Percentiles rank a stretch among this genome's conserved stretches.
Conservation (phyloP, 2,888 invertebrate species). For the Hydriomena furcata region DNA sequence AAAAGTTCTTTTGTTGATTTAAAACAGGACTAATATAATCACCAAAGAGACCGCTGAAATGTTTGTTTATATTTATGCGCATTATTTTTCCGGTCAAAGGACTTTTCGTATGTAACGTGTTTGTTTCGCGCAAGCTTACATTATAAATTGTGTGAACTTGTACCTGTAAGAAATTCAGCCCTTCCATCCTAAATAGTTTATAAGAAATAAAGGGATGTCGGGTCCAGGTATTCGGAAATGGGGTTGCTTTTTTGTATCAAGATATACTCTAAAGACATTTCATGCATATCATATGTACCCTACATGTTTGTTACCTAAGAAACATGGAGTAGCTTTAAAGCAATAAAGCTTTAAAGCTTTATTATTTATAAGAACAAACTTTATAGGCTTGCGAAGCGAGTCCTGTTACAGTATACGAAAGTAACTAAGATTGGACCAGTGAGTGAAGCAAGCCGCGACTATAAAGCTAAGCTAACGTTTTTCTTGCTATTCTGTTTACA, state of each 20-base stretch:
- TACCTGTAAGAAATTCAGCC: constrained; percentile 19
- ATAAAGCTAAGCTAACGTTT: neutral
- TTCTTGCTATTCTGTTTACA: too few species aligned
- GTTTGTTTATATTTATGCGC: constrained; percentile 5
- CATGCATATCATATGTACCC: neutral
- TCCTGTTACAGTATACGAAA: too few species aligned
- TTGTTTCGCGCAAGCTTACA: constrained; percentile 12
- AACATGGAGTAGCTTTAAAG: too few species aligned
- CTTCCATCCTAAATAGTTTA: constrained; percentile 25
- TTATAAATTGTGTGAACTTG: constrained; percentile 25
- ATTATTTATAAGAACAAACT: neutral
- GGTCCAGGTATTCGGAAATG: constrained; percentile 21
- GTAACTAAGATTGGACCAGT: neutral
- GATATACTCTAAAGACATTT: constrained; percentile 4
- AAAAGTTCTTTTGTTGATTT: constrained; percentile 17
- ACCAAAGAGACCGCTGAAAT: constrained; percentile 20
- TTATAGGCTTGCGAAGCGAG: neutral
- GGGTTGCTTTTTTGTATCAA: constrained; percentile 17
- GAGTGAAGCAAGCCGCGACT: neutral
- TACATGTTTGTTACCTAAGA: too few species aligned
- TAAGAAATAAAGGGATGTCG: constrained; percentile 25
- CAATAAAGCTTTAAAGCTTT: too few species aligned
- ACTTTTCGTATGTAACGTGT: constrained; percentile 2
- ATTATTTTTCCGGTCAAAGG: constrained; percentile 19
- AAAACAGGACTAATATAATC: constrained; percentile 10